These are phyloP conservation scores for Zaprionus davidi DNA, from an alignment of 1,140 invertebrate species.

Conservation along the genomic window DNA sequence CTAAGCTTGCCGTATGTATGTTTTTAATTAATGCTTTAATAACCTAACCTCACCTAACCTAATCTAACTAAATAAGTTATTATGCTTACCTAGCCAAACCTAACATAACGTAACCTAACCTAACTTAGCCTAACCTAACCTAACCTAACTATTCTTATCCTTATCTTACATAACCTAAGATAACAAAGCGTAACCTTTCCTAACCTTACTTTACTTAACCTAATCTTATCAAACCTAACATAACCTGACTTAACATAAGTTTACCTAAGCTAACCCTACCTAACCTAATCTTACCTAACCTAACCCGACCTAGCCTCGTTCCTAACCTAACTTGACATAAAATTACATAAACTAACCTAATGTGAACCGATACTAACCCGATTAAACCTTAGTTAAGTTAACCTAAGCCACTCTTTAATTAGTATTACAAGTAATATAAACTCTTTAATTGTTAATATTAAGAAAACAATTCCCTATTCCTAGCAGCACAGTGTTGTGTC, in stretches of 20 bases:
- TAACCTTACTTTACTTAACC: neutral
- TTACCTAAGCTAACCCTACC: neutral
- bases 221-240: neutral
- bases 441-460: no score
- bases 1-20: no score
- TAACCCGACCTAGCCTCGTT: no score
- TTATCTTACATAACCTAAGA: neutral
- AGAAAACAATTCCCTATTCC: neutral
- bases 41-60: neutral
- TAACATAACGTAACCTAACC: neutral
- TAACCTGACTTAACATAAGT: neutral
- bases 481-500: conserved; percentile 10
- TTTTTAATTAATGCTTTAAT: neutral
- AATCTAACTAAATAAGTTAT: no score
- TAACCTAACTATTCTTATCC: neutral
- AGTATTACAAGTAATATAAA: no score
- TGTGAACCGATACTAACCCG: no score
- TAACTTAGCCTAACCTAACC: neutral
- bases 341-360: no score
- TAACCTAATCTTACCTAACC: neutral
- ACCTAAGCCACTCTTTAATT: no score
- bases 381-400: no score
- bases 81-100: neutral
- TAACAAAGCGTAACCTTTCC: no score
- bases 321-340: no score